Conservation (phyloP, 1,140 invertebrate species). For the Drosophila miranda region DNA sequence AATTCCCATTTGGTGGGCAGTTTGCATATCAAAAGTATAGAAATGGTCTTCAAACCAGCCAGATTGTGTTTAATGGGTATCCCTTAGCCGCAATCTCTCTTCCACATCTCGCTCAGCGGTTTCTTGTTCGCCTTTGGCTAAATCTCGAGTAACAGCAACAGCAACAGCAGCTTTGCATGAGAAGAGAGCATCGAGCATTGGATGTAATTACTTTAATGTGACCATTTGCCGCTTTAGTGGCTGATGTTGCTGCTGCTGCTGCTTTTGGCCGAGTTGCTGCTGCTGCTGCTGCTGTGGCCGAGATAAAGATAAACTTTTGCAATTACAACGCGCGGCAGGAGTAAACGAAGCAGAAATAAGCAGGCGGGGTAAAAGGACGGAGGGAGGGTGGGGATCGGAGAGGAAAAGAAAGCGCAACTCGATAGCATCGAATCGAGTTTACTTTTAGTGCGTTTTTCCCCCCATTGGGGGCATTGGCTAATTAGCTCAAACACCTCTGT, state of each 20-base stretch:
- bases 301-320: slow-evolving; percentile 81
- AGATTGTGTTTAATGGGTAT: background rate
- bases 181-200: slow-evolving; percentile 27
- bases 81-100: background rate
- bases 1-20: too few species aligned
- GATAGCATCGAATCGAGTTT: slow-evolving; percentile 76
- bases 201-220: slow-evolving; percentile 80
- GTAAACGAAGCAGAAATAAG: slow-evolving; percentile 64
- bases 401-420: slow-evolving; percentile 50
- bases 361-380: slow-evolving; percentile 7
- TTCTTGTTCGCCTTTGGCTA: slow-evolving; percentile 1
- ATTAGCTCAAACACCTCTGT: slow-evolving; percentile 45
- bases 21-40: too few species aligned
- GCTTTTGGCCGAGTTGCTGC: slow-evolving; percentile 10
- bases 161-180: slow-evolving; percentile 22
- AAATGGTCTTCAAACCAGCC: too few species aligned
- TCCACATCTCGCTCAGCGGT: background rate
- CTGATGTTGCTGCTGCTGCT: slow-evolving; percentile 30
- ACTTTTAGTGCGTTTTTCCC: slow-evolving; percentile 54
- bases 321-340: slow-evolving; percentile 70
- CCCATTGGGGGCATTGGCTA: slow-evolving; percentile 52
- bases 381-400: slow-evolving; percentile 17
- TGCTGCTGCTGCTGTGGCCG: slow-evolving; percentile 55
- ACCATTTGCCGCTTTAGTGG: slow-evolving; percentile 70
- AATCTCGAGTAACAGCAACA: slow-evolving; percentile 17